Base-by-base conservation (phyloP, 2,888 invertebrate species). In the Imbricaverruca yamaguchii region DNA sequence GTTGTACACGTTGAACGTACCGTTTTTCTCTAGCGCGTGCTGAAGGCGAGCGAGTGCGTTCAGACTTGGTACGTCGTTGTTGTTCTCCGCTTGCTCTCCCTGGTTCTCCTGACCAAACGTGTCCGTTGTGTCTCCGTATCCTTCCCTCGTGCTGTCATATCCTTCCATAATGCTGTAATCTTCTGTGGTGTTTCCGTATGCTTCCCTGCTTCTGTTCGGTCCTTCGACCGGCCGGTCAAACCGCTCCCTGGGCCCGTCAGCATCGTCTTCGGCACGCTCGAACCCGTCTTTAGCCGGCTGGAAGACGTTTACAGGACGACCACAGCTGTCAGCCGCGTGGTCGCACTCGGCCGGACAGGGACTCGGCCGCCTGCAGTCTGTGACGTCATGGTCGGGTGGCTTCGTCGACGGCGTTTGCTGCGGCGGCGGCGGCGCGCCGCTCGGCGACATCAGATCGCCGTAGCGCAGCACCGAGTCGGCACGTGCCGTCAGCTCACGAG, bases 31-130 rank as follows among this genome's bases (percentile, higher is more conserved):
- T 39, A 83, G 82, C 57, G 83, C 83, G 61, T 83, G 81, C 80
- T 83, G 83, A 57, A 83, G 81, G 23, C 82, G 81, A n/a, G 81
- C 80, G 55, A 83, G 81, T 18, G 82, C 82, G 63, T 83, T 82
- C 80, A 83, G 82, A 67, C 81, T 81, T 18, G 80, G 80, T 4
- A 63, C 81, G 57, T 25, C 21, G n/a, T n/a, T 79, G 1, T 61
- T n/a, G 53, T 78, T 61, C 53, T 21, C 80, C 18, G 59, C 59
- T 10, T 77, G 4, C 21, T 81, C 82, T 25, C n/a, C 80, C 39
- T 82, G 69, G 57, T 82, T 80, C 53, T 81, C 82, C 21, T 15
- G 56, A 18, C 74, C 81, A 57, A 80, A 78, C 10, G 80, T 78
- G 39, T 81, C 81, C 59, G 80, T 77, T 63, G 80, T 82, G 21